phyloP scores from a whole-genome alignment of 2,888 invertebrate species.

The Agrochola lota region DNA sequence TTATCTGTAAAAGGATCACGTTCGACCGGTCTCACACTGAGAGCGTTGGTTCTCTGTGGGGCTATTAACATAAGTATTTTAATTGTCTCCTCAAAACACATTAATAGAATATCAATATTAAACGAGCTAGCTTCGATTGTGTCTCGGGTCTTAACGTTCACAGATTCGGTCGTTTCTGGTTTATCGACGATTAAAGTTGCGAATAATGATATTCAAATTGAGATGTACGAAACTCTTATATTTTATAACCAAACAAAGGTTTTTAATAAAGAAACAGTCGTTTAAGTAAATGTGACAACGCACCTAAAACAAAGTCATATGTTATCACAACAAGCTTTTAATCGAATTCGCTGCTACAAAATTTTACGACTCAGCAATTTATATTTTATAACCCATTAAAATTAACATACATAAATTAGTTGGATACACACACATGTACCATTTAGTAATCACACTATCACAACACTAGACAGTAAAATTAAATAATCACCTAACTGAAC shows the following conservation, averaged over 20 bases:
- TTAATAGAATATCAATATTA: constrained; percentile 72
- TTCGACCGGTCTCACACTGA: constrained; percentile 78
- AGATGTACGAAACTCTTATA: constrained; percentile 40
- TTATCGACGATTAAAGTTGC: constrained; percentile 73
- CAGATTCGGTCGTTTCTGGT: constrained; percentile 55
- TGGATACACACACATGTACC: neutral
- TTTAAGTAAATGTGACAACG: constrained; percentile 32
- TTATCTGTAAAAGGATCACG: constrained; percentile 74
- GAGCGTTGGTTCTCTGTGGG: constrained; percentile 70
- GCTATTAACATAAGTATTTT: constrained; percentile 87
- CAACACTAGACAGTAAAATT: neutral
- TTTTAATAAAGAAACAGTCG: constrained; percentile 10
- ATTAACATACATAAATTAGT: constrained; percentile 53
- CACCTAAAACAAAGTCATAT: constrained; percentile 36
- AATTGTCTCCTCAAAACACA: constrained; percentile 76
- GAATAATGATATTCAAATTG: constrained; percentile 70
- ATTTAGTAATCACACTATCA: neutral
- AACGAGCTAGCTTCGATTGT: constrained; percentile 71
- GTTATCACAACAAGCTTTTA: constrained; percentile 31
- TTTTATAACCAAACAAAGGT: constrained; percentile 31
- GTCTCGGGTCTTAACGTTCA: constrained; percentile 66
- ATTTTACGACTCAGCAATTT: constrained; percentile 38
- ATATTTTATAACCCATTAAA: constrained; percentile 51
- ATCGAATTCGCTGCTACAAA: constrained; percentile 20
- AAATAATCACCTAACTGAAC: neutral